Base-by-base conservation (phyloP, 2,113 vertebrate genomes). In the Quiscalus mexicanus region DNA sequence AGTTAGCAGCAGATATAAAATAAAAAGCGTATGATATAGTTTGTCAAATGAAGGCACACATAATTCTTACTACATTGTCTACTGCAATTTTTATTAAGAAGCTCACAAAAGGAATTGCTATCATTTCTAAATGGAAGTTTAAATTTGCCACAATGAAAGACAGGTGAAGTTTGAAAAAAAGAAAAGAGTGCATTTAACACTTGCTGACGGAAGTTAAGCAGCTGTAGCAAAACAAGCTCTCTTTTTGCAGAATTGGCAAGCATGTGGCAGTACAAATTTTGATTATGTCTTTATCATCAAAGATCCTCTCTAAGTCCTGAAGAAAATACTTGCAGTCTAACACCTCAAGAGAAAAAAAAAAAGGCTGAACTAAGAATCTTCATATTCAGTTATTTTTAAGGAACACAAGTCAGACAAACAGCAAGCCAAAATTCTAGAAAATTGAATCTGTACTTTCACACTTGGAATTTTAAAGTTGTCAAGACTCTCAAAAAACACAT, bases 391-490 rank as follows among this genome's bases (percentile, higher is more conserved):
- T 94, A 90, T 91, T 96, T 90, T 88, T 88, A 88, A 31, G 39
- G 70, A 94, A 90, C 59, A 76, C 67, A 68, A 95, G 47, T 78
- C 81, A 91, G 92, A 94, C 45, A 93, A 96, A 89, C n/a, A 79
- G 89, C 1, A 24, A 95, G 90, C 73, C 84, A 83, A 93, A 59
- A 19, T 93, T 90, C 87, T 42, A 93, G 59, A 83, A 92, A 73
- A 90, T 10, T 37, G 71, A 93, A 86, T 88, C 75, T 83, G 47
- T 90, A 83, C 88, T 94, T 93, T 94, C 92, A 88, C 71, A 80
- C 88, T 88, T 65, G 31, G 71, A 95, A 94, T 92, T 88, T 83
- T 45, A 45, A 86, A 92, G 55, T 80, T 95, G 75, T 59, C 75
- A 88, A 86, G 82, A 88, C 42, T 87, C 25, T 79, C 55, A 93